Evolutionary conservation across 92 coral and sea anemone species (phyloP).

Genomic region (Desmophyllum pertusum): DNA sequence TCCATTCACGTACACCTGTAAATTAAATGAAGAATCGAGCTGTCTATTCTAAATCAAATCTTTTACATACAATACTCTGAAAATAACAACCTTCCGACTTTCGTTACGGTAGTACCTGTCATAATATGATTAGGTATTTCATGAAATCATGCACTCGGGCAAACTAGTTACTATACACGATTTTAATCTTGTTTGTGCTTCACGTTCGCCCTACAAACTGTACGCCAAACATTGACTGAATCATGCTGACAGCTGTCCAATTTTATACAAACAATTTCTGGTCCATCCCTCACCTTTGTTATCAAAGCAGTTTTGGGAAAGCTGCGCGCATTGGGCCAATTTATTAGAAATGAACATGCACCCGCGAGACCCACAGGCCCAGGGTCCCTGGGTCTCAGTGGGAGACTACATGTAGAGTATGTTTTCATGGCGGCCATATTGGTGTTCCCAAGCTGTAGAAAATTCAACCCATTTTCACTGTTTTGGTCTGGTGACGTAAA

Average conservation of each 20-base stretch:
- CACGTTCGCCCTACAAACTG: too few relatives aligned
- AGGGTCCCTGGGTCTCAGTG: too few relatives aligned
- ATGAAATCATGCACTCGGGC: background rate
- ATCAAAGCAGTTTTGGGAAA: background rate
- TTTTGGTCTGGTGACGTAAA: background rate
- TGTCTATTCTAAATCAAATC: too few relatives aligned
- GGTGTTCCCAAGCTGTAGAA: background rate
- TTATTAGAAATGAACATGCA: background rate
- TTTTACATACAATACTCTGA: too few relatives aligned
- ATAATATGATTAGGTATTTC: background rate
- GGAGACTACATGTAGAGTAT: too few relatives aligned
- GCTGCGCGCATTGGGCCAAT: background rate
- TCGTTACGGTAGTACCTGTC: too few relatives aligned
- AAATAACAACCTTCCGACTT: too few relatives aligned
- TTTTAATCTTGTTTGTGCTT: too few relatives aligned
- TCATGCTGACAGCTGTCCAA: background rate
- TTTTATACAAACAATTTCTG: background rate
- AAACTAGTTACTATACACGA: background rate
- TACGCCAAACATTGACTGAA: background rate
- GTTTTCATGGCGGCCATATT: background rate
- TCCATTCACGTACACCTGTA: conserved; percentile 89
- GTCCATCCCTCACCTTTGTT: background rate
- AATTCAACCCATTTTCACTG: background rate
- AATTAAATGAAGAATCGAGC: background rate
- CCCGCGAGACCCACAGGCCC: too few relatives aligned